Conservation (phyloP, 2,797 vertebrate genomes). For the Onychomys torridus region DNA sequence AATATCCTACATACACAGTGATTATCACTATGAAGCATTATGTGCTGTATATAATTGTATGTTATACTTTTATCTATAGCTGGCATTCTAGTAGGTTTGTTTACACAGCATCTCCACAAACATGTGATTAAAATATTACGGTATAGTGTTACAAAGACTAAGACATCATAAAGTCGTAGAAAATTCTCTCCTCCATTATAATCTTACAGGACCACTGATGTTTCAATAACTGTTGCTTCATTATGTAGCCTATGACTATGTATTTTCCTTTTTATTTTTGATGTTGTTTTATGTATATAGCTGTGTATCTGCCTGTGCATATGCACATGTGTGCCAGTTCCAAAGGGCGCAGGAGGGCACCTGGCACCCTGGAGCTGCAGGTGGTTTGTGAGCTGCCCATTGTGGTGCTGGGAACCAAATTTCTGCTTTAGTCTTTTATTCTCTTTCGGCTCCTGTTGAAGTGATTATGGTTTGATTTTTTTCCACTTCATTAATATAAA, state of each 20-base stretch:
- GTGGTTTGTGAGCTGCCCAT: not conserved
- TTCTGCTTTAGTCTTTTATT: not conserved
- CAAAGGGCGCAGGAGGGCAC: not conserved
- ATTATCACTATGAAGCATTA: not conserved
- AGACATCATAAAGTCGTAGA: not conserved
- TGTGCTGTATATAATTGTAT: not conserved
- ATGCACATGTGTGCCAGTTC: not conserved
- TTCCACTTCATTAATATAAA: not conserved
- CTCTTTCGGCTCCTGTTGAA: not conserved
- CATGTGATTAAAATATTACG: not conserved
- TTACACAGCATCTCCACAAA: not conserved
- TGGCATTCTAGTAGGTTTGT: not conserved
- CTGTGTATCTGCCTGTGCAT: not conserved
- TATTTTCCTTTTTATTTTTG: not conserved
- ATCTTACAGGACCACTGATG: not conserved
- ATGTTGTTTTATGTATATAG: not conserved
- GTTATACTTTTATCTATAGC: not conserved
- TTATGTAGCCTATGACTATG: not conserved
- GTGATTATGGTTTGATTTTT: not conserved
- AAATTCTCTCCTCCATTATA: not conserved
- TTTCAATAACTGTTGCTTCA: not conserved
- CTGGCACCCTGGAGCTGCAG: not conserved
- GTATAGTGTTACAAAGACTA: not conserved
- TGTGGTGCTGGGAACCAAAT: not conserved
- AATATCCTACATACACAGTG: too few relatives aligned